A percentile compares a stretch with the other conserved stretches of the same genome.
Evolutionary conservation across 1,140 invertebrate species (phyloP).

Genomic region (Vanessa tameamea): DNA sequence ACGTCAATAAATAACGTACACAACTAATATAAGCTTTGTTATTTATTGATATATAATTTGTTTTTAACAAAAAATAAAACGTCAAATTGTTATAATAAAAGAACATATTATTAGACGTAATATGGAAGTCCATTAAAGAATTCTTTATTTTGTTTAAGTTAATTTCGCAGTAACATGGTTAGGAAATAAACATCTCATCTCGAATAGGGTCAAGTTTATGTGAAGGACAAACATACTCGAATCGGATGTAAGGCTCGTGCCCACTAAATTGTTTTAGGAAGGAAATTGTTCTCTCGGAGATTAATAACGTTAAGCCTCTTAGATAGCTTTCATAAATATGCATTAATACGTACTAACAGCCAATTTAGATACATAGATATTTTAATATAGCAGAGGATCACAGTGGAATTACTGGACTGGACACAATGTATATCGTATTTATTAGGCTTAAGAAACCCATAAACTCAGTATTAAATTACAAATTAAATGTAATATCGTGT

Average conservation of each 20-base stretch:
- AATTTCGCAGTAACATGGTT: background rate
- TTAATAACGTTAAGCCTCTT: slow-evolving; percentile 40
- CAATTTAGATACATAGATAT: background rate
- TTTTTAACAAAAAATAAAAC: no score
- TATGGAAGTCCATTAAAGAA: background rate
- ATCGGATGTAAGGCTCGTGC: slow-evolving; percentile 28
- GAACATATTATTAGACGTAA: background rate
- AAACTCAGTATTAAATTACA: no score
- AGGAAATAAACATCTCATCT: background rate
- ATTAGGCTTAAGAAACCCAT: background rate
- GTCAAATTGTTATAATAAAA: no score
- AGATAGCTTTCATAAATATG: slow-evolving; percentile 21
- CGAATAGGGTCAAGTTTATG: slow-evolving; percentile 41
- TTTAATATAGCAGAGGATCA: background rate
- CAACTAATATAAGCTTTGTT: no score
- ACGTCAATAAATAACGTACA: no score
- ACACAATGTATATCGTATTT: no score
- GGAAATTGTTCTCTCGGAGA: slow-evolving; percentile 40
- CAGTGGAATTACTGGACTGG: background rate
- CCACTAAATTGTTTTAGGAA: slow-evolving; percentile 41
- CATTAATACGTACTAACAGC: slow-evolving; percentile 1
- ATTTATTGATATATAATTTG: no score
- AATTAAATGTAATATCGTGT: no score
- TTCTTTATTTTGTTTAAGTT: background rate
- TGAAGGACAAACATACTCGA: slow-evolving; percentile 35